Evolutionary conservation across 2,797 vertebrate genomes (phyloP).

Genomic region (Eulemur albifrons): DNA sequence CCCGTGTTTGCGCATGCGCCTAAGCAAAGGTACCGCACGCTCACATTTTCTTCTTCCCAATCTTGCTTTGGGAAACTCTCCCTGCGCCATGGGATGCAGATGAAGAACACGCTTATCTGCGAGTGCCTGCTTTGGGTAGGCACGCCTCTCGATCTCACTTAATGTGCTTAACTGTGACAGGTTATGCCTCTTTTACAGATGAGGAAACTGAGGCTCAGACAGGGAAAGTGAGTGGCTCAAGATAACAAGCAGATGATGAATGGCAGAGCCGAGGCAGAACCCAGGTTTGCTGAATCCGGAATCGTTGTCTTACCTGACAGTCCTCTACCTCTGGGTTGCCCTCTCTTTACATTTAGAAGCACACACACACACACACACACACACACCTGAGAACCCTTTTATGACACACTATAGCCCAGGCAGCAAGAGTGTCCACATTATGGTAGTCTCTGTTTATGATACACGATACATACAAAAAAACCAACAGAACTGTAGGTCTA

Average conservation of each 20-base stretch:
- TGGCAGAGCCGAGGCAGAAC: background rate
- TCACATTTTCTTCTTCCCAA: background rate
- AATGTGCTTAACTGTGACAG: background rate
- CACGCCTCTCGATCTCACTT: background rate
- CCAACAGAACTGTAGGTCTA: background rate
- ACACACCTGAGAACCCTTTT: background rate
- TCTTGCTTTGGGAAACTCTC: background rate
- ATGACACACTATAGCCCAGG: background rate
- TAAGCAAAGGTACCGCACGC: fast-evolving
- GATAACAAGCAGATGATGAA: background rate
- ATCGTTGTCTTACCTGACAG: background rate
- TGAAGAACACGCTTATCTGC: background rate
- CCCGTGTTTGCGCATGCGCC: fast-evolving
- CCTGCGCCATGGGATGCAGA: fast-evolving
- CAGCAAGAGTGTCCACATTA: background rate
- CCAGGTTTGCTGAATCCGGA: background rate
- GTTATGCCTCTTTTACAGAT: background rate
- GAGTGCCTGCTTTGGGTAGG: background rate
- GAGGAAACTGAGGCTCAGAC: background rate
- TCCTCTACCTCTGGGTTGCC: background rate
- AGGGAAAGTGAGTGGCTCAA: background rate
- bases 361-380: background rate
- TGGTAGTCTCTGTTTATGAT: background rate
- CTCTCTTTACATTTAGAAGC: background rate
- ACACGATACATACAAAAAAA: background rate